Conservation (phyloP, 2,888 invertebrate species). For the Bellardia pandia region DNA sequence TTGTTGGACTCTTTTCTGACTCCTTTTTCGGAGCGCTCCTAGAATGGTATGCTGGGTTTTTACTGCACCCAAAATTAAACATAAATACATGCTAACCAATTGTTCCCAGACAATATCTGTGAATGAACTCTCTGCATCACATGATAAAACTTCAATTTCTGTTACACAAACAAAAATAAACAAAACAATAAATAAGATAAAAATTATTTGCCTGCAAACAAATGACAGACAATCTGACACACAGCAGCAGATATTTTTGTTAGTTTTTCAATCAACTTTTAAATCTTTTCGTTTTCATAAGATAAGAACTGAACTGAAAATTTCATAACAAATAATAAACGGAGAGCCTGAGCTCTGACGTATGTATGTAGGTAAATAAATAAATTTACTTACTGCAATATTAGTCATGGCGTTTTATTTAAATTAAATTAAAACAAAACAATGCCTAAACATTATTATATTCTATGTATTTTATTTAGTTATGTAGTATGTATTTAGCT, state of each 20-base stretch:
- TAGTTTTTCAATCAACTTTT: conserved; percentile 32
- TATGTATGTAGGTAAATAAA: conserved; percentile 40
- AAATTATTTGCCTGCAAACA: conserved; percentile 30
- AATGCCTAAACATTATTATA: background rate
- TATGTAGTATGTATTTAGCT: background rate
- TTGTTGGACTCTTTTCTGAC: no score
- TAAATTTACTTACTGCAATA: conserved; percentile 46
- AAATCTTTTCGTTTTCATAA: conserved; percentile 21
- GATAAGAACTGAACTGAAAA: background rate
- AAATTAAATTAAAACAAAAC: conserved; percentile 7
- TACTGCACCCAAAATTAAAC: no score
- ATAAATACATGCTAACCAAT: no score
- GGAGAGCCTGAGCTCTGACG: conserved; percentile 37
- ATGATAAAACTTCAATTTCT: background rate
- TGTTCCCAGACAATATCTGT: background rate
- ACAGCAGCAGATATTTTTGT: conserved; percentile 26
- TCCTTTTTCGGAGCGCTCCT: no score
- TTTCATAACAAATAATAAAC: conserved; percentile 26
- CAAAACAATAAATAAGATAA: conserved; percentile 33
- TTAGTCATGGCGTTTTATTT: conserved; percentile 42
- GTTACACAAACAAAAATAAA: background rate
- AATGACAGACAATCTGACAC: conserved; percentile 53
- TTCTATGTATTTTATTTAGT: background rate
- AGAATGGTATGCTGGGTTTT: no score
- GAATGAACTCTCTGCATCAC: background rate